Percentiles rank a stretch among this genome's conserved stretches.
Conservation (phyloP, 1,140 invertebrate species). For the Drosophila ficusphila region DNA sequence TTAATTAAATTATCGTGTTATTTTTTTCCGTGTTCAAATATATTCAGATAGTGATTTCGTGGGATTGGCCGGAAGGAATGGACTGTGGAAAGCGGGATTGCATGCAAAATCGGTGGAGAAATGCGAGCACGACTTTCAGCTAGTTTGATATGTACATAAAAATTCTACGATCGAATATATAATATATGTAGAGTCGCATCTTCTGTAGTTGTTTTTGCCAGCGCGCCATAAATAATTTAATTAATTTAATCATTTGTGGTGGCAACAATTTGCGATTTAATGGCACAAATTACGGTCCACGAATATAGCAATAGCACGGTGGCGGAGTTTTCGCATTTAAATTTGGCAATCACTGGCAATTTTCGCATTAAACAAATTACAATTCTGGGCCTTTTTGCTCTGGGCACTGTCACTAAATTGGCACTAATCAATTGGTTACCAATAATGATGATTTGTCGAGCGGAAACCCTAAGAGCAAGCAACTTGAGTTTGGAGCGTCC, state of each 20-base stretch:
- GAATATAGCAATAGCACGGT: conserved; percentile 31
- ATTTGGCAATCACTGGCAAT: conserved; percentile 6
- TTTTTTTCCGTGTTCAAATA: background rate
- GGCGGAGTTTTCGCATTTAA: conserved; percentile 8
- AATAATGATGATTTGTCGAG: conserved; percentile 4
- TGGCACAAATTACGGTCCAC: conserved; percentile 66
- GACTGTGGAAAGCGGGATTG: conserved; percentile 3
- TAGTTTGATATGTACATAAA: background rate
- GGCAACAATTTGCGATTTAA: conserved; percentile 68
- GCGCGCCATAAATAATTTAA: conserved; percentile 60
- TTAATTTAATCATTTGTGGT: conserved; percentile 68
- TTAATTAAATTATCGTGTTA: background rate
- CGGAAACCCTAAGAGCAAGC: background rate
- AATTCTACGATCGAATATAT: background rate
- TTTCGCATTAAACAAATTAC: conserved; percentile 9
- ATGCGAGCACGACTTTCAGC: conserved; percentile 53
- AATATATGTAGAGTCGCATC: conserved; percentile 9
- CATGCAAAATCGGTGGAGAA: conserved; percentile 55
- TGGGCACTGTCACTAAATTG: conserved; percentile 9
- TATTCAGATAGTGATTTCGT: conserved; percentile 8
- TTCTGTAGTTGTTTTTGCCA: conserved; percentile 21
- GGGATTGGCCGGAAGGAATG: conserved; percentile 7
- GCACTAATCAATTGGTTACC: conserved; percentile 41
- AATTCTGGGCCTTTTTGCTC: background rate
- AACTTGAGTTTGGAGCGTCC: background rate